A percentile compares a stretch with the other conserved stretches of the same genome.
Conservation (phyloP, 2,888 invertebrate genomes). For the Drosophila nr. medialis region DNA sequence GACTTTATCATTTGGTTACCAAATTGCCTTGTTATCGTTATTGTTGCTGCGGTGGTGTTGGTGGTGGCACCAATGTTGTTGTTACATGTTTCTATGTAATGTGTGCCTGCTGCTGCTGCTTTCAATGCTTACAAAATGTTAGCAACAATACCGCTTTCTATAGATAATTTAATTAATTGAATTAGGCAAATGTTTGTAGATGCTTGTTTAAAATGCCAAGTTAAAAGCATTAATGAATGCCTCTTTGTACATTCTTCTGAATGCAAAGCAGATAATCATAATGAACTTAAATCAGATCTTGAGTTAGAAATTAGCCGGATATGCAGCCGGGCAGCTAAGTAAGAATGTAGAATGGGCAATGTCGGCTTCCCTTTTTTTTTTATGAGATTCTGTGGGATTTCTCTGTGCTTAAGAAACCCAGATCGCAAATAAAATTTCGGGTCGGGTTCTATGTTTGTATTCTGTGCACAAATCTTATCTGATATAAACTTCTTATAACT, state of each 20-base stretch:
- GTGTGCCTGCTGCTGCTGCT: conserved; percentile 28
- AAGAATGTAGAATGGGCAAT: not conserved
- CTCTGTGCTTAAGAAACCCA: not conserved
- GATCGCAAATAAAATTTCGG: not conserved
- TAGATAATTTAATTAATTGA: conserved; percentile 46
- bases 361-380: not conserved
- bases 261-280: conserved; percentile 1
- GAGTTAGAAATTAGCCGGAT: not conserved
- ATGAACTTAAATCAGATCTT: not conserved
- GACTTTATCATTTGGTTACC: conserved; percentile 64
- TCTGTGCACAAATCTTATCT: not conserved
- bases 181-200: conserved; percentile 11
- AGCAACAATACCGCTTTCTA: conserved; percentile 37
- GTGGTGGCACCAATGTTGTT: conserved; percentile 16
- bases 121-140: conserved; percentile 44
- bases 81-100: conserved; percentile 28
- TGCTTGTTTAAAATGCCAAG: not conserved
- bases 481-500: not conserved
- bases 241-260: conserved; percentile 11
- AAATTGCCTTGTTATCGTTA: conserved; percentile 54
- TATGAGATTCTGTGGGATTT: not conserved
- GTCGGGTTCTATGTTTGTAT: not conserved
- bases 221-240: conserved; percentile 18
- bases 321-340: not conserved
- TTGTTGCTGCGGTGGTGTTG: conserved; percentile 18